phyloP scores from a whole-genome alignment of 2,113 vertebrate genomes.

The Phylloscopus whistleri region DNA sequence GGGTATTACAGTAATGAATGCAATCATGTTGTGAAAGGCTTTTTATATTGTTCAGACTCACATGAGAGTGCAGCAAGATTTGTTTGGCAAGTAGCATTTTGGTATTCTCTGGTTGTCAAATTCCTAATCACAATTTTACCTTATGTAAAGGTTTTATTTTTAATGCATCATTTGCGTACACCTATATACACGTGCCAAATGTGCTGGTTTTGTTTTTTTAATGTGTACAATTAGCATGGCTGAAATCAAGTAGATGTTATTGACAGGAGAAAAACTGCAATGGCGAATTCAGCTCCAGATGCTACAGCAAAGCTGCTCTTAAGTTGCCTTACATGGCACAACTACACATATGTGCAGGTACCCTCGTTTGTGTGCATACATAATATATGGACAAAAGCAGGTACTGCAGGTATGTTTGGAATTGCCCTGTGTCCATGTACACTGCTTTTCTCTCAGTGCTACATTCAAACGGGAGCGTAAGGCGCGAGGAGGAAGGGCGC shows the following conservation, averaged over 20 bases:
- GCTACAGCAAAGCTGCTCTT: background rate
- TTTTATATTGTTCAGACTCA: conserved; percentile 18
- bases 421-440: background rate
- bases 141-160: background rate
- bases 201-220: background rate
- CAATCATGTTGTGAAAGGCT: conserved; percentile 28
- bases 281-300: background rate
- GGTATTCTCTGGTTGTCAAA: background rate
- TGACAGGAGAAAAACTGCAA: background rate
- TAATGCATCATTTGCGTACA: background rate
- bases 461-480: accelerated
- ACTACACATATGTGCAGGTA: background rate
- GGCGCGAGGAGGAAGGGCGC: background rate
- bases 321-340: background rate
- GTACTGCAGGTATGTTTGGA: background rate
- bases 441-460: background rate
- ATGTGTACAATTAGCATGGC: background rate
- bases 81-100: background rate
- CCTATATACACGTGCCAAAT: accelerated
- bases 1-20: conserved; percentile 28
- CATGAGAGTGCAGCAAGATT: background rate
- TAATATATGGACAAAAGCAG: background rate
- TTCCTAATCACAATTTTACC: background rate
- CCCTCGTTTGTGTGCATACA: accelerated
- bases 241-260: background rate